Conservation (phyloP, 2,113 vertebrate genomes). For the Crotalus viridis region DNA sequence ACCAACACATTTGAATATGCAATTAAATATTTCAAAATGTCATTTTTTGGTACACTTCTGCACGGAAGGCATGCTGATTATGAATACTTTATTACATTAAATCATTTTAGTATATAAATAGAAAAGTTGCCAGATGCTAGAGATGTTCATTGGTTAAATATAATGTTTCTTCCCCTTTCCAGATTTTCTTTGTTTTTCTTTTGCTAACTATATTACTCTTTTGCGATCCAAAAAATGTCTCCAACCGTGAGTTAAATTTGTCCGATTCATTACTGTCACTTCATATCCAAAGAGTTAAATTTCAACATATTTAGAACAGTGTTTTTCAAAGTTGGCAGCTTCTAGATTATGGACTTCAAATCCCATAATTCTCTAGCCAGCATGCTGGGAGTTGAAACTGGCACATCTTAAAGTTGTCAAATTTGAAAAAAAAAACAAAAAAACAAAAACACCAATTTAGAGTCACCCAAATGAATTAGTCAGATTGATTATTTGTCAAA, state of each 20-base stretch:
- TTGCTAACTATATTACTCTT: background rate
- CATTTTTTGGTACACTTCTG: slow-evolving; percentile 68
- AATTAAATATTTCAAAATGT: slow-evolving; percentile 78
- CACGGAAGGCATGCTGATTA: slow-evolving; percentile 74
- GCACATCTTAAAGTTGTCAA: background rate
- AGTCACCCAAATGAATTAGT: background rate
- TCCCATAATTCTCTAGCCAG: background rate
- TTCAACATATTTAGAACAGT: background rate
- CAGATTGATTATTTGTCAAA: background rate
- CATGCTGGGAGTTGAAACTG: background rate
- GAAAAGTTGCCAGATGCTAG: slow-evolving; percentile 28
- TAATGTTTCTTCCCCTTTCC: background rate
- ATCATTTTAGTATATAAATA: slow-evolving; percentile 46
- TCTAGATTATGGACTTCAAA: background rate
- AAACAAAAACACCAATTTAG: background rate
- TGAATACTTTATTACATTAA: slow-evolving; percentile 62
- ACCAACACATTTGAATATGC: slow-evolving; percentile 70
- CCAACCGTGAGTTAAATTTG: background rate
- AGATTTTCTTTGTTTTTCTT: background rate
- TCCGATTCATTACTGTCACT: background rate
- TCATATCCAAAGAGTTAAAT: background rate
- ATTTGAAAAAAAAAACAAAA: background rate
- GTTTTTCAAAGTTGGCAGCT: background rate
- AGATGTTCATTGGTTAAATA: slow-evolving; percentile 35
- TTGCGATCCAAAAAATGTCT: background rate